Evolutionary conservation across 1,140 invertebrate species (phyloP), one percentile per base, ranked within the genome.

Genomic region (Chrysoperla carnea): DNA sequence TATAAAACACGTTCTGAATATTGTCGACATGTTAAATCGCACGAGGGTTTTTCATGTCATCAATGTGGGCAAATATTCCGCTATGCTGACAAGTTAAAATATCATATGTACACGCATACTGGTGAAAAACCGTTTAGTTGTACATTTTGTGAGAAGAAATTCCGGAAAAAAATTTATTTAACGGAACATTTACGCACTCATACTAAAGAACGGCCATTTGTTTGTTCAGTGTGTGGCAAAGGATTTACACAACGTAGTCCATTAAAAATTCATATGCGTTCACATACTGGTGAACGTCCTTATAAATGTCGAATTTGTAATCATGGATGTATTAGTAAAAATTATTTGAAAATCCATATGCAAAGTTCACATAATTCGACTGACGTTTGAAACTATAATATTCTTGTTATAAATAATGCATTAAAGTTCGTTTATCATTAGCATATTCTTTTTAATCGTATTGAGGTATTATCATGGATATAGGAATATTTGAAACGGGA

Each of bases 131-230:
- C 42, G 4, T 42, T 38, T 41, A 14, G 17, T 42, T 91, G 87
- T 53, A 71, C 73, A 33, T 67, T 80, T 1, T 90, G 86, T 55
- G 70, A 70, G 0, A 76, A 76, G 46, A 66, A 70, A 1, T 89
- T 87, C 52, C 77, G 72, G 1, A 67, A 81, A 3, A 66, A 71
- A 15, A 71, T 71, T 1, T 63, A 81, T 44, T 59, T 83, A 43
- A 72, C 74, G 15, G 71, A 70, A 15, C 80, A 84, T 52, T 58
- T 69, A 6, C 60, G 71, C 23, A 70, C 70, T 11, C 68, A 60
- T 14, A 47, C 44, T 1, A 48, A 41, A 1, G 46, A 50, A 6
- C 40, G 58, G 41, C 56, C 50, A 6, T 55, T 44, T 56, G 68
- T 67, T 13, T 86, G 82, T 51, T 67, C 71, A 23, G 62, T 66